These are phyloP conservation scores for Sialis fuliginosa DNA, from an alignment of 2,888 invertebrate species.

Conservation along the genomic window DNA sequence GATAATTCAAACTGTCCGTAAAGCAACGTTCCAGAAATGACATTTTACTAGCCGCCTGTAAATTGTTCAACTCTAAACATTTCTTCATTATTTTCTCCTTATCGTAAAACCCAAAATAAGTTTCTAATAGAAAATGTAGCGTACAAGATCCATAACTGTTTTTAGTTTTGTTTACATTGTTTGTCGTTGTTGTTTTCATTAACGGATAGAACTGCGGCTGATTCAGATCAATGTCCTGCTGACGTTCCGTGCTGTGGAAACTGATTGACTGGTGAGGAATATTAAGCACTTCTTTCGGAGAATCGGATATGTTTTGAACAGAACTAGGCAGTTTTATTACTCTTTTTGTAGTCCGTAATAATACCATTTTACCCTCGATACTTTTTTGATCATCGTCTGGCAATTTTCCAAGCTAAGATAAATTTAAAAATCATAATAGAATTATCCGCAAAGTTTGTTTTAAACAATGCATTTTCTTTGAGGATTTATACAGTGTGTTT, in stretches of 20 bases:
- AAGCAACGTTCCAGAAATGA: conserved; percentile 23
- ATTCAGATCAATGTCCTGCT: conserved; percentile 1
- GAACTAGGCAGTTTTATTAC: conserved; percentile 45
- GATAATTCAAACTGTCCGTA: conserved; percentile 24
- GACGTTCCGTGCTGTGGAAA: conserved; percentile 10
- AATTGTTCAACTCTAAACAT: conserved; percentile 21
- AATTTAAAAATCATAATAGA: too few species aligned
- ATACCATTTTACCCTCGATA: conserved; percentile 38
- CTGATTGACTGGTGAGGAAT: conserved; percentile 24
- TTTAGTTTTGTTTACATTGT: neutral
- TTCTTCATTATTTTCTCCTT: conserved; percentile 20
- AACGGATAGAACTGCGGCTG: conserved; percentile 6
- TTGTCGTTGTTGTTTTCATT: neutral
- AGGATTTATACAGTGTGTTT: too few species aligned
- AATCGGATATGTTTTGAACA: conserved; percentile 17
- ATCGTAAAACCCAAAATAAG: conserved; percentile 24
- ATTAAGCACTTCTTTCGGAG: conserved; percentile 24
- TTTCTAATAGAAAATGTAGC: conserved; percentile 22
- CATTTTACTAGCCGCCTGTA: conserved; percentile 24
- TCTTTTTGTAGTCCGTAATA: conserved; percentile 55
- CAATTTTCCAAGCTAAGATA: conserved; percentile 32
- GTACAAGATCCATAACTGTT: conserved; percentile 18
- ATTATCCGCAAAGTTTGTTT: too few species aligned
- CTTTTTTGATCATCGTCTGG: conserved; percentile 36
- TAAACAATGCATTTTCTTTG: too few species aligned